Percentiles rank a stretch among this genome's conserved stretches.
Evolutionary conservation across 2,797 vertebrate genomes (phyloP).

Genomic region (Remorina albescens): DNA sequence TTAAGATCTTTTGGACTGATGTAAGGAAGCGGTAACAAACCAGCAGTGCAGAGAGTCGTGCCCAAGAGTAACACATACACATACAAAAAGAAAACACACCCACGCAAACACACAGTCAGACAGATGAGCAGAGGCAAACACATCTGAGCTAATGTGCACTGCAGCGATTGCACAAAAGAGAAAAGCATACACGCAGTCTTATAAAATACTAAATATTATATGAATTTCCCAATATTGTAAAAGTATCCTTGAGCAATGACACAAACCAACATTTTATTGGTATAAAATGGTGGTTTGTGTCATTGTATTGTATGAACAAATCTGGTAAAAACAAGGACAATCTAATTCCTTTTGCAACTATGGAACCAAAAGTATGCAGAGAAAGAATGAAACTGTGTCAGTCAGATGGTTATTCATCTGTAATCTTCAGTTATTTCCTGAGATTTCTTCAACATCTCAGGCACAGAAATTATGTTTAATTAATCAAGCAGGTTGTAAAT

Average conservation of each 20-base stretch:
- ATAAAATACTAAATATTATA: constrained; percentile 34
- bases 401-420: background rate
- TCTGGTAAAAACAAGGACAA: constrained; percentile 6
- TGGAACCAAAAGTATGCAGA: background rate
- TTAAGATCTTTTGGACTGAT: constrained; percentile 55
- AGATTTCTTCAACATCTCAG: background rate
- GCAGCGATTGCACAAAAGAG: constrained; percentile 39
- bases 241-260: constrained; percentile 51
- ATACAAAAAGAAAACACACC: constrained; percentile 37
- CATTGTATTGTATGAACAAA: constrained; percentile 4
- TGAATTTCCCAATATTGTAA: constrained; percentile 27
- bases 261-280: constrained; percentile 16
- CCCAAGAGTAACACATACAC: constrained; percentile 34
- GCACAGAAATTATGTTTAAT: too few relatives aligned
- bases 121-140: constrained; percentile 33
- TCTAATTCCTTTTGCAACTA: background rate
- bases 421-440: background rate
- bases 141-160: constrained; percentile 36
- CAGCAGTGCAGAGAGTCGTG: constrained; percentile 45
- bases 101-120: constrained; percentile 33
- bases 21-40: constrained; percentile 61
- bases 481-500: background rate
- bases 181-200: background rate
- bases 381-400: too few relatives aligned
- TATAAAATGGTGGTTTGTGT: too few relatives aligned